These are phyloP conservation scores for Muscicapa striata DNA, from an alignment of 2,797 vertebrate genomes.

Conservation along the genomic window DNA sequence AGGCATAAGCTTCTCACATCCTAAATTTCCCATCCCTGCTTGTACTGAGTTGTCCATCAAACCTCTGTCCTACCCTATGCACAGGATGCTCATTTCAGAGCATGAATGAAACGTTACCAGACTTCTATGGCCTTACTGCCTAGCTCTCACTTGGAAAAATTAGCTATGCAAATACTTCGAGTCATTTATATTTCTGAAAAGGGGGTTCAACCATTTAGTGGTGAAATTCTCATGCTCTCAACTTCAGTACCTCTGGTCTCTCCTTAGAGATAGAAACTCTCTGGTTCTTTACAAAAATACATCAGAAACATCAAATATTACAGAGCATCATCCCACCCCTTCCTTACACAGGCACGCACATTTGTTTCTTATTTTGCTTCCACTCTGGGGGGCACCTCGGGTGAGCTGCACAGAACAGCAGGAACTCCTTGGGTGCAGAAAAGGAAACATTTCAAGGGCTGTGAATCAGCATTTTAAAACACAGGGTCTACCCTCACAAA, in stretches of 20 bases:
- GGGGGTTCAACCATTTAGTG: background rate
- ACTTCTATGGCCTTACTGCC: background rate
- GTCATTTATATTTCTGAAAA: background rate
- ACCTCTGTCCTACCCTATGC: background rate
- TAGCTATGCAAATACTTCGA: background rate
- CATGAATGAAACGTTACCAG: background rate
- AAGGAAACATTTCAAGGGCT: background rate
- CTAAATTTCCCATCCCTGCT: background rate
- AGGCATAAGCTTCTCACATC: background rate
- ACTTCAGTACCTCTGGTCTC: background rate
- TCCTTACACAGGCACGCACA: background rate
- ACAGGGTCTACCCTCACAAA: background rate
- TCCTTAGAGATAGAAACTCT: background rate
- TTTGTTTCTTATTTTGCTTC: background rate
- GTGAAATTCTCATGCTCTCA: background rate
- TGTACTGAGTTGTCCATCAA: background rate
- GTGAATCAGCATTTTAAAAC: background rate
- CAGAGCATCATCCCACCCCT: background rate
- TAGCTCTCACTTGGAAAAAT: background rate
- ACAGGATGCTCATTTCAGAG: background rate
- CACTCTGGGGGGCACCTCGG: background rate
- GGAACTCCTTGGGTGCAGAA: background rate
- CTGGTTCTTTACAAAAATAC: background rate
- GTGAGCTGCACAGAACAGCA: background rate
- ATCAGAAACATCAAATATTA: background rate